These are phyloP conservation scores for Nannobrachium achirus DNA, from an alignment of 2,113 vertebrate species.

Conservation along the genomic window DNA sequence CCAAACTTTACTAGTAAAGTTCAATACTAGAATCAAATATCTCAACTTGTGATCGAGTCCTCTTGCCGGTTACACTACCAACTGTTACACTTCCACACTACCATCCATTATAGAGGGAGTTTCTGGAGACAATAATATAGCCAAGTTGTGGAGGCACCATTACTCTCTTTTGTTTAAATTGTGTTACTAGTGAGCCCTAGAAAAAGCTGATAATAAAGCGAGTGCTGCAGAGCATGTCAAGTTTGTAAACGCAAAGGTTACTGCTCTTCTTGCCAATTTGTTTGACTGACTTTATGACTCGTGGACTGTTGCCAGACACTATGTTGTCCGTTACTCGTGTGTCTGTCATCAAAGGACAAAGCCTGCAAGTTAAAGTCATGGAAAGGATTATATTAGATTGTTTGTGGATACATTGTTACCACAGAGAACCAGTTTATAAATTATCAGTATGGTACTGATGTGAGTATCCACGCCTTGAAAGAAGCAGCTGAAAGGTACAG, in stretches of 20 bases:
- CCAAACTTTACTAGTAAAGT: no score
- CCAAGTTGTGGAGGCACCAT: background rate
- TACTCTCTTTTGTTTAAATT: background rate
- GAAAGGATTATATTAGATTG: background rate
- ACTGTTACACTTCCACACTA: background rate
- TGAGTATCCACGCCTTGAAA: background rate
- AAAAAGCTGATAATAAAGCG: background rate
- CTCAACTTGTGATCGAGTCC: no score
- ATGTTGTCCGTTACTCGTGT: background rate
- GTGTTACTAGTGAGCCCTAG: background rate
- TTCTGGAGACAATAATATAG: background rate
- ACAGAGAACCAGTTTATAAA: background rate
- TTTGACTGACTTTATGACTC: background rate
- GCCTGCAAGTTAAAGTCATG: background rate
- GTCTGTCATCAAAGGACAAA: slow-evolving; percentile 2
- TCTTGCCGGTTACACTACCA: no score
- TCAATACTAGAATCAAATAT: no score
- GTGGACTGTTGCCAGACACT: background rate
- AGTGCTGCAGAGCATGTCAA: background rate
- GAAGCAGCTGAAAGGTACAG: background rate
- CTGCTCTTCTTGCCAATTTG: background rate
- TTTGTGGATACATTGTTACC: background rate
- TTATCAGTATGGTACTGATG: background rate
- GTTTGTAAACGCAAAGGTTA: no score
- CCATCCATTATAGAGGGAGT: background rate